Percentiles rank a stretch among this genome's conserved stretches.
phyloP scores from a whole-genome alignment of 2,888 invertebrate species.

The Camptogramma bilineatum region DNA sequence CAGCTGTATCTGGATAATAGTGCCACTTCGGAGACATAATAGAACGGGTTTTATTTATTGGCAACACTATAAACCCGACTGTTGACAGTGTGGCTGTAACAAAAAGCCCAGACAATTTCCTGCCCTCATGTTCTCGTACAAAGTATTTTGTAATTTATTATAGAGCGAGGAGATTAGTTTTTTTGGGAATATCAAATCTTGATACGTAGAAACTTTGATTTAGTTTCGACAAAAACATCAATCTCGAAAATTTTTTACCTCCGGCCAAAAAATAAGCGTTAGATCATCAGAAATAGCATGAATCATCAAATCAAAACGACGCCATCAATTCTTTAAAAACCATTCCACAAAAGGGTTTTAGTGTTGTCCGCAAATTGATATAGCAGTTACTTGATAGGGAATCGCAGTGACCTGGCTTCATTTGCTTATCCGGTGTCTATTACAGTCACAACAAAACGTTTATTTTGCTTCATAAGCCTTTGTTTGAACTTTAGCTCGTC shows the following conservation, averaged over 20 bases:
- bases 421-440: constrained; percentile 64
- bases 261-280: constrained; percentile 43
- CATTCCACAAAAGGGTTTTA: constrained; percentile 67
- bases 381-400: constrained; percentile 65
- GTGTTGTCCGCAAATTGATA: constrained; percentile 59
- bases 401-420: constrained; percentile 59
- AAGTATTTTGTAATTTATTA: constrained; percentile 16
- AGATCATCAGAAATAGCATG: constrained; percentile 59
- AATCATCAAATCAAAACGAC: constrained; percentile 68
- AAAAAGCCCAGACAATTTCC: constrained; percentile 30
- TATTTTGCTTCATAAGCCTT: constrained; percentile 35
- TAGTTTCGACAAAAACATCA: constrained; percentile 39
- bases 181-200: constrained; percentile 27
- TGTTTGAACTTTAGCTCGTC: constrained; percentile 26
- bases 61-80: constrained; percentile 50
- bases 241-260: constrained; percentile 26
- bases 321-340: constrained; percentile 65
- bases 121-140: constrained; percentile 27
- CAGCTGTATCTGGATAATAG: constrained; percentile 64
- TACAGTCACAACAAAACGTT: constrained; percentile 52
- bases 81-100: constrained; percentile 10
- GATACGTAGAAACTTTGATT: constrained; percentile 20
- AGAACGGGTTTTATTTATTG: constrained; percentile 64
- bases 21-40: constrained; percentile 51
- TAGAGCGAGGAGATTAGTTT: constrained; percentile 20